A percentile compares a stretch with the other conserved stretches of the same genome.
phyloP scores from a whole-genome alignment of 2,797 vertebrate species.

The Enteromius anoplus region DNA sequence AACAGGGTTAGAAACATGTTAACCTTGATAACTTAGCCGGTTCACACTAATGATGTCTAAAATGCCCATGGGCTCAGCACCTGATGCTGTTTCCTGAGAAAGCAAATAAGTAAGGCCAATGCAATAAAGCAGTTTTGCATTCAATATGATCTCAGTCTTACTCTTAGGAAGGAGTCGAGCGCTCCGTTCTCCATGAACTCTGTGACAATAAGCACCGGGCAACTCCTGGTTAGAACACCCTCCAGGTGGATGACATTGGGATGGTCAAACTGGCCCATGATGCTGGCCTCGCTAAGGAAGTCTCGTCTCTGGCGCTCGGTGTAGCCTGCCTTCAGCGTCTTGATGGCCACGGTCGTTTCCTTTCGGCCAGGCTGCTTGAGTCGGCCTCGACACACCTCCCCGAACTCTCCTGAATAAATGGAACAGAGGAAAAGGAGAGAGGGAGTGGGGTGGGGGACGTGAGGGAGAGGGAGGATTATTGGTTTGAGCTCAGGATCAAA shows the following conservation, averaged over 20 bases:
- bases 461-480: conserved; percentile 41
- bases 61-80: neutral
- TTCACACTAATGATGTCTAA: neutral
- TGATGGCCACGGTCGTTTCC: conserved; percentile 96
- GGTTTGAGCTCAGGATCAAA: conserved; percentile 49
- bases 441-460: conserved; percentile 37
- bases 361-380: conserved; percentile 92
- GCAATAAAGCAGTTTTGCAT: conserved; percentile 21
- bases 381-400: conserved; percentile 95
- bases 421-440: conserved; percentile 33
- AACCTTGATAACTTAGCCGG: neutral
- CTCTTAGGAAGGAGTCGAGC: conserved; percentile 95
- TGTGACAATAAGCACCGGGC: conserved; percentile 96
- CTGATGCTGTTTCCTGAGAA: neutral
- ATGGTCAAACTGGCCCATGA: conserved; percentile 99
- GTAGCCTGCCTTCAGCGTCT: conserved; percentile 97
- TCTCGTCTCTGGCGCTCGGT: conserved; percentile 95
- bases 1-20: neutral
- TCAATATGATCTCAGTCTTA: conserved; percentile 70
- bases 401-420: conserved; percentile 88
- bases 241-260: conserved; percentile 98
- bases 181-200: conserved; percentile 99
- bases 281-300: conserved; percentile 95
- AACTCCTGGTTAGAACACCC: conserved; percentile 96
- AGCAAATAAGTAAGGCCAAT: neutral